These are phyloP conservation scores for Drosophila rubida DNA, from an alignment of 2,888 invertebrate species.

Conservation along the genomic window DNA sequence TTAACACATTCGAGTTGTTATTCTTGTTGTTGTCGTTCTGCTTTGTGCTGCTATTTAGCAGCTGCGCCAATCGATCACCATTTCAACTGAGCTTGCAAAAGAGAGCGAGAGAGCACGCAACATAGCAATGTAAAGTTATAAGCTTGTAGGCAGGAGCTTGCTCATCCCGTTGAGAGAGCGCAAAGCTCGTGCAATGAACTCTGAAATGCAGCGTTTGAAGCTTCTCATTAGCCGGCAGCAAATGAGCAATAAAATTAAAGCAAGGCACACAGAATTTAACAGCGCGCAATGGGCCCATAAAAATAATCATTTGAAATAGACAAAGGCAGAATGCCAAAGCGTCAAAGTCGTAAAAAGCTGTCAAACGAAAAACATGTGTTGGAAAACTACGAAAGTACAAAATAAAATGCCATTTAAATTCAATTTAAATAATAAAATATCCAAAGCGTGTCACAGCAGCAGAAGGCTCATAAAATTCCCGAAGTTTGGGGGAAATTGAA, in stretches of 20 bases:
- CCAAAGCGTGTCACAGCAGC: slow-evolving; percentile 73
- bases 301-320: slow-evolving; percentile 49
- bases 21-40: slow-evolving; percentile 9
- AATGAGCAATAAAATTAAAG: slow-evolving; percentile 71
- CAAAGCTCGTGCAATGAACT: slow-evolving; percentile 6
- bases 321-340: slow-evolving; percentile 67
- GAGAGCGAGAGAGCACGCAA: slow-evolving; percentile 4
- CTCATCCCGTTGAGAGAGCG: not conserved
- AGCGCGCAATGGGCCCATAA: slow-evolving; percentile 60
- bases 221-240: slow-evolving; percentile 39
- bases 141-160: too few species aligned
- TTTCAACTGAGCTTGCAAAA: slow-evolving; percentile 8
- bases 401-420: slow-evolving; percentile 68
- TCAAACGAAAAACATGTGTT: slow-evolving; percentile 39
- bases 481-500: slow-evolving; percentile 2
- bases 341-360: slow-evolving; percentile 64
- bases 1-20: slow-evolving; percentile 64
- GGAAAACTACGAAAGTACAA: slow-evolving; percentile 53
- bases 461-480: slow-evolving; percentile 36
- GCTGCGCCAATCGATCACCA: slow-evolving; percentile 55
- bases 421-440: slow-evolving; percentile 73
- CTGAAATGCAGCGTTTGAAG: slow-evolving; percentile 34
- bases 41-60: slow-evolving; percentile 35
- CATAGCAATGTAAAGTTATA: too few species aligned
- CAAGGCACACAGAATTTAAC: slow-evolving; percentile 55